phyloP scores from a whole-genome alignment of 2,888 invertebrate genomes.

The Amphiduros pacificus region DNA sequence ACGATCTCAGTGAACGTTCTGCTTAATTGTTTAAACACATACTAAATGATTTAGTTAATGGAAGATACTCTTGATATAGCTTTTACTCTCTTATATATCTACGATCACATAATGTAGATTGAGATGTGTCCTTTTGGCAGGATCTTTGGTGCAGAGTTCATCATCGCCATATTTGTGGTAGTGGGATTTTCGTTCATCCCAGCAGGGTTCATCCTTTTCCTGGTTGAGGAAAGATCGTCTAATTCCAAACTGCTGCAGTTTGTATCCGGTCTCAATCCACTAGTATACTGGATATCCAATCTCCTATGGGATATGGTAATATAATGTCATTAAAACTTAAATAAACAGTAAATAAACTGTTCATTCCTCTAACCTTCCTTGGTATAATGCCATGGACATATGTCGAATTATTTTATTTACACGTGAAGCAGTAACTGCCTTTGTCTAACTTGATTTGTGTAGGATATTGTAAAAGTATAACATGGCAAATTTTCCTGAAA shows the following conservation, averaged over 20 bases:
- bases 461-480: too few species aligned
- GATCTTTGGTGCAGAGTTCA: slow-evolving; percentile 15
- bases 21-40: too few species aligned
- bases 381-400: too few species aligned
- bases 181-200: slow-evolving; percentile 20
- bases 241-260: slow-evolving; percentile 20
- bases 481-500: too few species aligned
- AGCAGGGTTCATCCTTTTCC: slow-evolving; percentile 14
- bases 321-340: too few species aligned
- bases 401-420: too few species aligned
- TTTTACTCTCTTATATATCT: background rate
- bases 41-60: too few species aligned
- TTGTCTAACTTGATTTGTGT: too few species aligned
- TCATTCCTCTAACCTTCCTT: too few species aligned
- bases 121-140: background rate
- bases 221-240: slow-evolving; percentile 8
- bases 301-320: slow-evolving; percentile 69
- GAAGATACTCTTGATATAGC: background rate
- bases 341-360: too few species aligned
- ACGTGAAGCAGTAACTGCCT: too few species aligned
- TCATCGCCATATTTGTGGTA: slow-evolving; percentile 13
- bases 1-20: too few species aligned
- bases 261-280: slow-evolving; percentile 61
- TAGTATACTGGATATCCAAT: slow-evolving; percentile 72
- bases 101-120: background rate